Percentiles rank a stretch among this genome's conserved stretches.
Conservation (phyloP, 2,797 vertebrate genomes). For the Xiphophorus birchmanni region DNA sequence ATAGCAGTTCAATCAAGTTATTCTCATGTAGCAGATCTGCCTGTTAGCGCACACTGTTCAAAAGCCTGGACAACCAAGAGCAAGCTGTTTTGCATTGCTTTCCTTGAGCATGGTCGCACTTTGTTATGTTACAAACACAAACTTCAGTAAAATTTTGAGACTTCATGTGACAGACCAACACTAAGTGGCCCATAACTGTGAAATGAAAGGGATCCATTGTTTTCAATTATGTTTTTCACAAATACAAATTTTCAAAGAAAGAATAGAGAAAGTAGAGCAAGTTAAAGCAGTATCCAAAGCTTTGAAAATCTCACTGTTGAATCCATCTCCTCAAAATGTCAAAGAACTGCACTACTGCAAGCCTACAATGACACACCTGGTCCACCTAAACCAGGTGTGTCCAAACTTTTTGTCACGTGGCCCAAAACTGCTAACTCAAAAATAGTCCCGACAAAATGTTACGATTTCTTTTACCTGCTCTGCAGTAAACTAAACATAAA, state of each 20-base stretch:
- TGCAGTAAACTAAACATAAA: too few relatives aligned
- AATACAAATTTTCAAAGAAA: background rate
- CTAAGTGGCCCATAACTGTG: background rate
- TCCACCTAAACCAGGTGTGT: background rate
- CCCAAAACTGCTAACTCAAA: too few relatives aligned
- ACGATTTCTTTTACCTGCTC: too few relatives aligned
- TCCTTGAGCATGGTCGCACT: background rate
- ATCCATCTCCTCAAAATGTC: background rate
- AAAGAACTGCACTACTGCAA: background rate
- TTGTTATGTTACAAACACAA: background rate
- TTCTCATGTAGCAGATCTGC: constrained; percentile 16
- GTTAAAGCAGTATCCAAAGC: background rate
- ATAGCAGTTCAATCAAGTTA: constrained; percentile 30
- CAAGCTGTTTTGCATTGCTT: background rate
- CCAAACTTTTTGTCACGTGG: too few relatives aligned
- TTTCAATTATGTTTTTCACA: background rate
- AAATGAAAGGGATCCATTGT: background rate
- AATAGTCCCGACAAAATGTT: too few relatives aligned
- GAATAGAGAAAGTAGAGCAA: too few relatives aligned
- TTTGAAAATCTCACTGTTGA: background rate
- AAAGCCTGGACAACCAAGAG: constrained; percentile 21
- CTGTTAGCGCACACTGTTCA: background rate
- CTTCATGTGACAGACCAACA: background rate
- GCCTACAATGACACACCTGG: background rate
- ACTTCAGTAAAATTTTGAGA: background rate